Evolutionary conservation across 2,113 vertebrate genomes (phyloP).

Genomic region (Psophia crepitans): DNA sequence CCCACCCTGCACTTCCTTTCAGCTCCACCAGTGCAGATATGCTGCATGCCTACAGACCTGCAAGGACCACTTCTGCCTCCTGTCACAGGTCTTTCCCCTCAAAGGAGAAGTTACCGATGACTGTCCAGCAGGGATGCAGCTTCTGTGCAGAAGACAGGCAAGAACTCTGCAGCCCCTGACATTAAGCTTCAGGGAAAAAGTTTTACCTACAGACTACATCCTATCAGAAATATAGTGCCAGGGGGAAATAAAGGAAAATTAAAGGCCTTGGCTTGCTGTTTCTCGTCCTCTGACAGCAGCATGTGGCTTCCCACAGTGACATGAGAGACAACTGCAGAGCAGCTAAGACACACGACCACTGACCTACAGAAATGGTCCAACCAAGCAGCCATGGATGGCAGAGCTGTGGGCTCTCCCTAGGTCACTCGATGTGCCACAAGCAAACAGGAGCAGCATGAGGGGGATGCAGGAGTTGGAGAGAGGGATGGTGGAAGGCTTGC

Average conservation of each 20-base stretch:
- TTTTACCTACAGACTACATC: background rate
- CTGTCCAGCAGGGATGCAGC: background rate
- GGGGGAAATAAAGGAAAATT: background rate
- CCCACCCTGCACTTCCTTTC: background rate
- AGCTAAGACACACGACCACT: fast-evolving
- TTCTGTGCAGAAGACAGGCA: background rate
- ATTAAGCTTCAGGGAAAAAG: background rate
- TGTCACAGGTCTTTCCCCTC: background rate
- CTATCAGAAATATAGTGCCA: background rate
- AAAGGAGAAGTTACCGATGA: background rate
- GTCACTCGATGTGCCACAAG: fast-evolving
- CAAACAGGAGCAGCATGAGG: background rate
- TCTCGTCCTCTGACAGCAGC: background rate
- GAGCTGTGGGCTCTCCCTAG: background rate
- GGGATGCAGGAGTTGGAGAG: background rate
- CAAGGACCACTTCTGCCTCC: background rate
- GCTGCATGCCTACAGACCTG: background rate
- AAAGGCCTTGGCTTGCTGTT: background rate
- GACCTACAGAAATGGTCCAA: background rate
- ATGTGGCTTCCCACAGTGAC: background rate
- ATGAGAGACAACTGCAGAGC: background rate
- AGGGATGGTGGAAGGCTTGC: background rate
- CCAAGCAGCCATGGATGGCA: fast-evolving
- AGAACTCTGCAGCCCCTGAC: background rate
- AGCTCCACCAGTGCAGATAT: background rate